Percentiles rank a stretch among this genome's conserved stretches.
Conservation (phyloP, 2,888 invertebrate species). For the Agonopterix heracliana region DNA sequence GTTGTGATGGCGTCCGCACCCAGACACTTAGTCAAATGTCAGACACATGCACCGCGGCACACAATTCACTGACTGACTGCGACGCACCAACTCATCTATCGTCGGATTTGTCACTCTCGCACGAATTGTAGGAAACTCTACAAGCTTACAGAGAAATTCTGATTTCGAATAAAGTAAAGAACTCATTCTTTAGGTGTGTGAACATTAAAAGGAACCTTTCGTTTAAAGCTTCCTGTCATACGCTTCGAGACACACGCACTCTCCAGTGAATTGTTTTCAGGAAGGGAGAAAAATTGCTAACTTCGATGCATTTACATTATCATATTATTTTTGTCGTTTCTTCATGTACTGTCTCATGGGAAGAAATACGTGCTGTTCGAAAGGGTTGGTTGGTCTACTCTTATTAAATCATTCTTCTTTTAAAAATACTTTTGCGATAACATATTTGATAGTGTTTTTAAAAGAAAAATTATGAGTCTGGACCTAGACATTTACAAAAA, state of each 20-base stretch:
- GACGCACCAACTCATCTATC: slow-evolving; percentile 41
- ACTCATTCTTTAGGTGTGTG: neutral
- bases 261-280: slow-evolving; percentile 32
- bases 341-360: slow-evolving; percentile 31
- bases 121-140: neutral
- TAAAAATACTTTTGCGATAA: too few relatives aligned
- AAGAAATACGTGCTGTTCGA: slow-evolving; percentile 19
- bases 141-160: neutral
- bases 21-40: slow-evolving; percentile 57
- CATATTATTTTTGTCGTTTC: slow-evolving; percentile 39
- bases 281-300: slow-evolving; percentile 29
- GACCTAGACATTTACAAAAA: too few relatives aligned
- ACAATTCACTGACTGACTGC: slow-evolving; percentile 40
- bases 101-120: slow-evolving; percentile 40
- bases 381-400: slow-evolving; percentile 22
- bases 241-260: slow-evolving; percentile 26
- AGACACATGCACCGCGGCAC: slow-evolving; percentile 43
- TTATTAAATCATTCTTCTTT: too few relatives aligned
- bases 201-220: slow-evolving; percentile 17
- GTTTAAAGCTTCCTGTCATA: slow-evolving; percentile 34
- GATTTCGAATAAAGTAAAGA: neutral
- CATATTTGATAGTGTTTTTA: too few relatives aligned
- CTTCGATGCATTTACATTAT: slow-evolving; percentile 47
- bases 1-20: slow-evolving; percentile 46
- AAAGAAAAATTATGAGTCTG: too few relatives aligned